Evolutionary conservation across 1,140 invertebrate genomes (phyloP).

Genomic region (Pseudachorutes palmiensis): DNA sequence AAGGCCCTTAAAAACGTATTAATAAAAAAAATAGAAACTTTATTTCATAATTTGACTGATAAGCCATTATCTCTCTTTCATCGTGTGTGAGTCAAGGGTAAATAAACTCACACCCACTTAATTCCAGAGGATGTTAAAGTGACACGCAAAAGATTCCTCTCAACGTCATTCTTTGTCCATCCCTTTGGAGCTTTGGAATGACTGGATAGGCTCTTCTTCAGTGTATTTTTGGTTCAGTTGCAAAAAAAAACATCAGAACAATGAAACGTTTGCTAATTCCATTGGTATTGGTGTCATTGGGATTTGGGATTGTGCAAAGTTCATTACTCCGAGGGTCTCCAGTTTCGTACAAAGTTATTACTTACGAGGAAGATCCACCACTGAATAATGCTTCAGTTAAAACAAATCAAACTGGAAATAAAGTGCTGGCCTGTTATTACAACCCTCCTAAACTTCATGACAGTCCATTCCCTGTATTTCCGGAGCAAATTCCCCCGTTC

Average conservation of each 20-base stretch:
- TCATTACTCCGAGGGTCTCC: background rate
- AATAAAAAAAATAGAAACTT: no score
- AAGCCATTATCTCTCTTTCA: background rate
- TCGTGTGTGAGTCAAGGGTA: background rate
- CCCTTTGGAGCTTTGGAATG: no score
- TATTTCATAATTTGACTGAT: background rate
- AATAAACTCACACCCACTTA: background rate
- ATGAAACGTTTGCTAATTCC: background rate
- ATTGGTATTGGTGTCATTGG: background rate
- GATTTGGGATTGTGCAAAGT: background rate
- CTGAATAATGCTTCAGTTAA: background rate
- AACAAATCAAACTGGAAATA: background rate
- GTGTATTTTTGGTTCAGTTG: no score
- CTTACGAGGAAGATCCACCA: background rate
- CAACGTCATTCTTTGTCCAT: background rate
- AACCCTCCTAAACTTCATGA: constrained; percentile 44
- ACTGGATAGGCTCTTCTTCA: no score
- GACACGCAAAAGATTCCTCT: no score
- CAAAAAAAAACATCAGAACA: no score
- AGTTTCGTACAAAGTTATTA: background rate
- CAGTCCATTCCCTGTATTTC: constrained; percentile 27
- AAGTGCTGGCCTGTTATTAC: constrained; percentile 57
- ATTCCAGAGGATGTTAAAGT: no score
- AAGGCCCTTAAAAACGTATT: no score
- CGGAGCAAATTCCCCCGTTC: constrained; percentile 46